Evolutionary conservation across 2,113 vertebrate species (phyloP).

Genomic region (Heptranchias perlo): DNA sequence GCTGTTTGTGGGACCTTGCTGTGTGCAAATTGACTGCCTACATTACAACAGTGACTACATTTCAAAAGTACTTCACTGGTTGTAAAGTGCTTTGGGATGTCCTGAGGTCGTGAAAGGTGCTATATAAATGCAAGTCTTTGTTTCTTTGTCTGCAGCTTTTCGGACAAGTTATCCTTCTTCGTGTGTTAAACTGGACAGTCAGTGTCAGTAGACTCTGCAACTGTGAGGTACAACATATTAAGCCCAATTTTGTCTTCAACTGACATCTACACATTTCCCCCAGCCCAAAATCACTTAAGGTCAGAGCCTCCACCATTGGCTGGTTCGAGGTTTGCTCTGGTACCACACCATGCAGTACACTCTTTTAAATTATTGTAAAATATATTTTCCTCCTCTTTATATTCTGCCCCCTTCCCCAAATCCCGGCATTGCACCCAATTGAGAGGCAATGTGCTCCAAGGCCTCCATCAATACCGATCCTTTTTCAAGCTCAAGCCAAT

Average conservation of each 20-base stretch:
- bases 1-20: not conserved
- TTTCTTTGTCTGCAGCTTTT: not conserved
- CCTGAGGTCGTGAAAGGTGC: not conserved
- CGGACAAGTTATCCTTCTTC: not conserved
- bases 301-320: not conserved
- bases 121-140: not conserved
- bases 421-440: not conserved
- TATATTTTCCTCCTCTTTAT: not conserved
- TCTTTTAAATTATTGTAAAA: not conserved
- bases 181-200: not conserved
- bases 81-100: too few relatives aligned
- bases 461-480: not conserved
- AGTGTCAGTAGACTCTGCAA: not conserved
- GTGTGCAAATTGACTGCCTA: not conserved
- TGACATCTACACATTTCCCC: not conserved
- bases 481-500: not conserved
- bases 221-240: not conserved
- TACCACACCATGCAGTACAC: not conserved
- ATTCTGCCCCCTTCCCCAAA: not conserved
- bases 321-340: not conserved
- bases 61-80: not conserved
- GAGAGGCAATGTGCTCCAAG: not conserved
- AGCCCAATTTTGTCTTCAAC: not conserved
- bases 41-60: not conserved
- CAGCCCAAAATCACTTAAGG: not conserved